These are phyloP conservation scores for Mactra quadrangularis DNA, from an alignment of 1,140 invertebrate species.

Conservation along the genomic window DNA sequence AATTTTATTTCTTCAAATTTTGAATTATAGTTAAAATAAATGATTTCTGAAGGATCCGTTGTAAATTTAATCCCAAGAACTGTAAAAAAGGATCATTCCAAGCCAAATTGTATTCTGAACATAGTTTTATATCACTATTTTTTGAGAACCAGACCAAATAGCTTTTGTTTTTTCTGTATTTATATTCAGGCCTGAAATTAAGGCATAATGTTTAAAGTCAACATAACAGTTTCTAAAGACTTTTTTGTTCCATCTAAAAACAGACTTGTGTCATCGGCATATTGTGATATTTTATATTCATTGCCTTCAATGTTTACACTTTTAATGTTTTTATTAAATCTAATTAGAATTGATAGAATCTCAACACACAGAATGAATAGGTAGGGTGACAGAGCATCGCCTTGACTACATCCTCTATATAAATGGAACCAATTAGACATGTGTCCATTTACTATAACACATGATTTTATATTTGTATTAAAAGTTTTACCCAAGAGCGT, in stretches of 20 bases:
- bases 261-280: no score
- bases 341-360: constrained; percentile 11
- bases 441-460: constrained; percentile 16
- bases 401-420: constrained; percentile 23
- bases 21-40: neutral
- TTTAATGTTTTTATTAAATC: constrained; percentile 24
- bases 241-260: constrained; percentile 1
- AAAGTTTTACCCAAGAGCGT: neutral
- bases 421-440: constrained; percentile 16
- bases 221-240: neutral
- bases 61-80: neutral
- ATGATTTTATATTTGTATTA: neutral
- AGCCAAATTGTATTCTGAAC: neutral
- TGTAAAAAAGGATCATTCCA: neutral
- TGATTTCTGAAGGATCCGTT: neutral
- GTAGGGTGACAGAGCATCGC: constrained; percentile 40
- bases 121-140: neutral
- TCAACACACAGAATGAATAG: constrained; percentile 39
- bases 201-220: neutral
- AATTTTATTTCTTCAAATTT: constrained; percentile 24
- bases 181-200: neutral
- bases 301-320: neutral
- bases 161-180: constrained; percentile 12
- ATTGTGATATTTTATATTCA: neutral
- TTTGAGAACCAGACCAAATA: neutral